Percentiles rank a stretch among this genome's conserved stretches.
These are phyloP conservation scores for Empidonax alnorum DNA, from an alignment of 2,113 vertebrate genomes.

Conservation along the genomic window DNA sequence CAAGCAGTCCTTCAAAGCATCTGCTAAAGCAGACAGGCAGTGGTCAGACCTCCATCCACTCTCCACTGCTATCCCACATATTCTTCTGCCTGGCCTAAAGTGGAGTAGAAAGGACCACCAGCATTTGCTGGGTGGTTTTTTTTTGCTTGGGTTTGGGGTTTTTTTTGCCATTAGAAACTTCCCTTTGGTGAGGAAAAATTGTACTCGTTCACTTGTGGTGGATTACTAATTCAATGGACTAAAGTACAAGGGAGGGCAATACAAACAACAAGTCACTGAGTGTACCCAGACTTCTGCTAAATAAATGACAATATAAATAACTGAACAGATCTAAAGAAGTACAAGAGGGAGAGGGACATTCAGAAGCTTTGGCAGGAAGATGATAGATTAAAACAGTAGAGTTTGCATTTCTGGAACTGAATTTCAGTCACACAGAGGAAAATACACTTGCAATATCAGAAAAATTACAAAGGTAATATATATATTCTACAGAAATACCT, in stretches of 20 bases:
- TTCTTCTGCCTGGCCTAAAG: neutral
- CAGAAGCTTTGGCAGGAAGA: neutral
- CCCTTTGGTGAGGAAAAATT: neutral
- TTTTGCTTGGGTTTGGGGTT: too few species aligned
- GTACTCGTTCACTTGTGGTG: neutral
- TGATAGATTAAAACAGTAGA: neutral
- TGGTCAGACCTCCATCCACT: neutral
- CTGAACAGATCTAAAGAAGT: neutral
- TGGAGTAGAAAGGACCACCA: neutral
- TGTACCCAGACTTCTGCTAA: neutral
- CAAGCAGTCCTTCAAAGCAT: accelerated
- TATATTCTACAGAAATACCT: neutral
- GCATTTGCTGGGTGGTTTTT: neutral
- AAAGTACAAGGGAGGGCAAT: neutral
- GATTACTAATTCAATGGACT: neutral
- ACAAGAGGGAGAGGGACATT: neutral
- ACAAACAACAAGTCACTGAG: neutral
- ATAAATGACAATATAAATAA: neutral
- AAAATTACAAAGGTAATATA: neutral
- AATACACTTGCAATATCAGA: neutral
- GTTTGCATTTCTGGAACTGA: neutral
- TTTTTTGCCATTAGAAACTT: neutral
- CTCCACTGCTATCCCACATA: neutral
- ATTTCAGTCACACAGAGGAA: neutral
- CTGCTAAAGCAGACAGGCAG: neutral